A percentile compares a stretch with the other conserved stretches of the same genome.
These are phyloP conservation scores for Phoebastria nigripes DNA, from an alignment of 2,797 vertebrate species.

Conservation along the genomic window DNA sequence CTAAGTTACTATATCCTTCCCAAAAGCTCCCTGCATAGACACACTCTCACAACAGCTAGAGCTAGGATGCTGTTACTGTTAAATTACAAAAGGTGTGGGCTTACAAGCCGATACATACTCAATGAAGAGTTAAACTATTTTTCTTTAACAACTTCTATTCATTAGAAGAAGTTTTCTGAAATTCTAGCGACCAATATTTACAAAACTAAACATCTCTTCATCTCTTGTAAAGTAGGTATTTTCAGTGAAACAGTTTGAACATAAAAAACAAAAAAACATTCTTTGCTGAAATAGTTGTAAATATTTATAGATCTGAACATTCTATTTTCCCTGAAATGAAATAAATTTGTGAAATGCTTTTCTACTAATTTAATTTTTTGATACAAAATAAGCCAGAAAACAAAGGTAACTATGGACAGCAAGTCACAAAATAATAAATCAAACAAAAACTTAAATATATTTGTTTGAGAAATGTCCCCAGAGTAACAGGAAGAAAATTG, in stretches of 20 bases:
- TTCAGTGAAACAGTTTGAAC: neutral
- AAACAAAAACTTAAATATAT: neutral
- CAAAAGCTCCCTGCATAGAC: neutral
- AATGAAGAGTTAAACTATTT: neutral
- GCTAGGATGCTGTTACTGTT: neutral
- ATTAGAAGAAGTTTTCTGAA: neutral
- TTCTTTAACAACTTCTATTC: neutral
- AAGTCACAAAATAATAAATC: neutral
- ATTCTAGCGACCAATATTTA: neutral
- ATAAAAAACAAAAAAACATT: neutral
- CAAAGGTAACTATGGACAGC: neutral
- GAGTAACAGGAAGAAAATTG: neutral
- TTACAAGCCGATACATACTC: neutral
- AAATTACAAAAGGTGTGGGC: neutral
- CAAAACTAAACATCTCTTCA: neutral
- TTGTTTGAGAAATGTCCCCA: neutral
- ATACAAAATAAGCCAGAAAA: constrained; percentile 2
- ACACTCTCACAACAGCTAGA: neutral
- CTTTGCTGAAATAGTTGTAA: neutral
- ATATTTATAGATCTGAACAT: constrained; percentile 27
- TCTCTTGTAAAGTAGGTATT: neutral
- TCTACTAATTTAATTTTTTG: neutral
- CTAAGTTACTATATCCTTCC: neutral
- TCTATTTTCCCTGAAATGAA: neutral
- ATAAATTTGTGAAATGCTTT: neutral